Base-by-base conservation (phyloP, 2,113 vertebrate genomes). In the Spermophilus dauricus region DNA sequence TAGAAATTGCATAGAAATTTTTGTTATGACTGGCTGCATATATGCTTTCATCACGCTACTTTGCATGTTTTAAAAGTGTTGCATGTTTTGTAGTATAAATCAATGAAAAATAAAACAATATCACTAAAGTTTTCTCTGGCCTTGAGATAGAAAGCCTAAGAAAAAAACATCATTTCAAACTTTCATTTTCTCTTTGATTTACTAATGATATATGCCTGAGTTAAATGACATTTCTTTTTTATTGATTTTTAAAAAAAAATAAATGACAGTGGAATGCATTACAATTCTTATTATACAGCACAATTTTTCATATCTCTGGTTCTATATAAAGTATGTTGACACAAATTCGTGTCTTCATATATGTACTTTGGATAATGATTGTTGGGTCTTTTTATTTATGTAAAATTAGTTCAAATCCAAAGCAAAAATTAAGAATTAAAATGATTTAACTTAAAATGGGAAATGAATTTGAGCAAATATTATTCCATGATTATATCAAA, bases 91-190 rank as follows among this genome's bases (percentile, higher is more conserved):
- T 70, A 69, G 42, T 14, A 6, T 42, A 86, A 63, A 12, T 28
- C 9, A 45, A 63, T 93, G 32, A 17, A 88, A 88, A 95, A 90
- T 30, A 73, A 90, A 80, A 72, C 5, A 48, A 92, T 42, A 86
- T 73, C 11, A 67, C 2, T 53, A 63, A 84, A n/a, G 4, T 94
- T 78, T 89, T 12, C 5, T 76, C 11, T 91, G 61, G 45, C 9
- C 13, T 61, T 91, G 16, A 58, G 22, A 48, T 48, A 78, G 26
- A 86, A 92, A 92, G 20, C 82, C 20, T 73, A 65, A 87, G 16
- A 56, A 77, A 81, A 90, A 51, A 65, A 1, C n/a, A 86, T 67
- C 37, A n/a, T 53, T 94, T 91, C 26, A 91, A 73, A 75, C 51
- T 73, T 86, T 9, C 28, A 34, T 91, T 78, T 77, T 53, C 77